Evolutionary conservation across 2,888 invertebrate genomes (phyloP), one percentile per base, ranked within the genome.

Genomic region (Alsophila aescularia): DNA sequence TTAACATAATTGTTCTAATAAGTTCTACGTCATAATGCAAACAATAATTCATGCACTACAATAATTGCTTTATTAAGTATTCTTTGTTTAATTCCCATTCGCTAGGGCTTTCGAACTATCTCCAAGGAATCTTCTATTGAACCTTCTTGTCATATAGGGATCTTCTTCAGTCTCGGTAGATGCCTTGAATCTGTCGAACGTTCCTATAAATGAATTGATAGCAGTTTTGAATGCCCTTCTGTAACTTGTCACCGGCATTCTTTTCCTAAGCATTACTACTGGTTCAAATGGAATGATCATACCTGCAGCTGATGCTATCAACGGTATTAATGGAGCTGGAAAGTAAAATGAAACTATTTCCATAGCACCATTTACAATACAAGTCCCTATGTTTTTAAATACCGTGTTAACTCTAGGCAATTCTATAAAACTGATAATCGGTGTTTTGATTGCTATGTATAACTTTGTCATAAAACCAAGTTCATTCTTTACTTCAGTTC

Each of bases 251-350:
- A 90, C 87, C 0, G 90, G 90, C 81, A 90, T 86, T 64, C 66
- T 81, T 29, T 88, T 75, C 56, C 79, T 75, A 0, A 90, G 48
- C 71, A 81, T 79, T 0, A 90, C 84, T 0, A 90, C 80, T 27
- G 90, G 90, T 50, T 90, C 90, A 54, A 89, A 90, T 0, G 90
- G 90, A 59, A 90, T 88, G 0, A 90, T 42, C 69, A 85, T 77
- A 0, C 90, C 89, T 0, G 90, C 90, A 4, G 81, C 85, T 8
- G 87, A 77, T 0, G 90, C 87, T 66, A 90, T 77, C 0, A 90
- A 58, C 0, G 90, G 90, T 54, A 90, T 87, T 1, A 90, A 61
- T 0, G 90, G 87, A 0, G 90, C 81, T 16, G 90, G 90, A 0
- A 89, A 69, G 51, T 83, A 90, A 39, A 76, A 79, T 0, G 87